These are phyloP conservation scores for Rhogogaster chlorosoma DNA, from an alignment of 2,888 invertebrate species.

Conservation along the genomic window DNA sequence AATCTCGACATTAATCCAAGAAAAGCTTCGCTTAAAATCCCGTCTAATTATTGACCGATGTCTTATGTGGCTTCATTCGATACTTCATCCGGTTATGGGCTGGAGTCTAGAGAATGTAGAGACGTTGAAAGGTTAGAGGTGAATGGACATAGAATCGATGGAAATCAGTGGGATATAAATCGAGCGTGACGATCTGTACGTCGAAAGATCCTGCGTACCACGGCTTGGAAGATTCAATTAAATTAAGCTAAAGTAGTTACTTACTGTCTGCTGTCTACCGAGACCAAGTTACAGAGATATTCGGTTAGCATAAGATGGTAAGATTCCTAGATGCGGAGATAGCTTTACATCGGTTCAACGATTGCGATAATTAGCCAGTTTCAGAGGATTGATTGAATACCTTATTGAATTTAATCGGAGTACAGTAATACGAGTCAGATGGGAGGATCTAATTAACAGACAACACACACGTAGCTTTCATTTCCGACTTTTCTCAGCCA, in stretches of 20 bases:
- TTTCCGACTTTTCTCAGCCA: neutral
- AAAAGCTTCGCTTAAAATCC: neutral
- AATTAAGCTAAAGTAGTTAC: conserved; percentile 46
- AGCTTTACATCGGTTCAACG: conserved; percentile 72
- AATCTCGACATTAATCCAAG: neutral
- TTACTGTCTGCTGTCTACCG: conserved; percentile 36
- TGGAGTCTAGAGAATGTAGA: conserved; percentile 1
- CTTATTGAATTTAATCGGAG: conserved; percentile 52
- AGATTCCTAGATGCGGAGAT: conserved; percentile 73
- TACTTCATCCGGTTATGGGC: neutral
- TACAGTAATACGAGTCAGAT: conserved; percentile 7
- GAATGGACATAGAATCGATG: conserved; percentile 69
- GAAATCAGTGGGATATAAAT: conserved; percentile 71
- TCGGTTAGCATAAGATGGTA: conserved; percentile 56
- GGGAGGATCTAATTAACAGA: conserved; percentile 58
- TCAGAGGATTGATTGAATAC: conserved; percentile 57
- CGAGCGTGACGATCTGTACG: conserved; percentile 64
- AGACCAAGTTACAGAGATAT: conserved; percentile 28
- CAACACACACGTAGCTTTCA: neutral
- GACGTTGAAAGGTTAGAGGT: conserved; percentile 53
- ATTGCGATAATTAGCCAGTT: conserved; percentile 74
- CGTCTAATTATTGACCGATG: neutral
- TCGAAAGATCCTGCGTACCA: conserved; percentile 28
- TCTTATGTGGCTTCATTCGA: neutral
- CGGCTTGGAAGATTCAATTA: conserved; percentile 39